These are phyloP conservation scores for Ditylenchus dipsaci DNA, from an alignment of 1,140 invertebrate species.

Conservation along the genomic window DNA sequence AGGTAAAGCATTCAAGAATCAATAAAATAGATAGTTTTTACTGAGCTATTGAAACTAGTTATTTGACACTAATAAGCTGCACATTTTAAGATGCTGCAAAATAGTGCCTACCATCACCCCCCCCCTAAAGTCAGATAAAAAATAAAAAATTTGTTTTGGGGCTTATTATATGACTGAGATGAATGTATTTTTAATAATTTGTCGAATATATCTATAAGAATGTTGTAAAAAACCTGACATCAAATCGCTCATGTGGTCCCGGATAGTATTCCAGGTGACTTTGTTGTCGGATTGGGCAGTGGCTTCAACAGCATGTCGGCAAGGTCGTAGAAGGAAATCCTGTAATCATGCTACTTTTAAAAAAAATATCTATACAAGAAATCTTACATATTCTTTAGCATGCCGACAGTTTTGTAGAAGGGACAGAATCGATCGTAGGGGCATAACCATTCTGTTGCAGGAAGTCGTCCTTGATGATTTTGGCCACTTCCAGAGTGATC, in stretches of 20 bases:
- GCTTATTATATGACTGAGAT: too few relatives aligned
- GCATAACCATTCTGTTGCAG: constrained; percentile 89
- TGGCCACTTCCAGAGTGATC: constrained; percentile 96
- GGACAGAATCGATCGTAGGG: constrained; percentile 96
- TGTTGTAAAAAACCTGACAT: constrained; percentile 59
- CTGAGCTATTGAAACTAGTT: too few relatives aligned
- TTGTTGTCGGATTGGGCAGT: constrained; percentile 94
- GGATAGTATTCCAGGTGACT: constrained; percentile 94
- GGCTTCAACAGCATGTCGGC: constrained; percentile 92
- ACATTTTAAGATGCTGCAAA: too few relatives aligned
- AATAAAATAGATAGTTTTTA: too few relatives aligned
- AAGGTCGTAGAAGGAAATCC: constrained; percentile 93
- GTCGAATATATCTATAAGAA: too few relatives aligned
- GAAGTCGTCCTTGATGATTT: constrained; percentile 97
- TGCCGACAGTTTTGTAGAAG: constrained; percentile 98
- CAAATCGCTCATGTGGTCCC: constrained; percentile 89
- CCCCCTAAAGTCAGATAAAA: too few relatives aligned
- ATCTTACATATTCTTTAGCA: constrained; percentile 84
- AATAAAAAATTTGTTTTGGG: too few relatives aligned
- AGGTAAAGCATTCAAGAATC: too few relatives aligned
- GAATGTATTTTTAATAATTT: too few relatives aligned
- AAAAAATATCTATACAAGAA: constrained; percentile 4
- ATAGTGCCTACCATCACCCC: too few relatives aligned
- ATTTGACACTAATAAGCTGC: too few relatives aligned
- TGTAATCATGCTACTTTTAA: constrained; percentile 11